Conservation (phyloP, 2,113 vertebrate species). For the Gorsachius goisagi region DNA sequence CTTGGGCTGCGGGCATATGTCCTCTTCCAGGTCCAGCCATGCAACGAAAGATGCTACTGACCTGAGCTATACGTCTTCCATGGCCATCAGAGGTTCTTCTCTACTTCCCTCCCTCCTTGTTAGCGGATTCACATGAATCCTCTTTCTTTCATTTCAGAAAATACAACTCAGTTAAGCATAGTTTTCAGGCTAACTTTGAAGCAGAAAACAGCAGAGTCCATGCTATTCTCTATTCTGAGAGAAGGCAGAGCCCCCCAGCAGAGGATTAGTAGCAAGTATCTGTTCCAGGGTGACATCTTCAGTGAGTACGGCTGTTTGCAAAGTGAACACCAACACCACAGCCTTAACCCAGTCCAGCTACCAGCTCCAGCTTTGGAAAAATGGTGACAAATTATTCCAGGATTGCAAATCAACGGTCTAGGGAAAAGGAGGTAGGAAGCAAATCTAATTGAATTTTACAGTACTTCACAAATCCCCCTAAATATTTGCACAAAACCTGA, state of each 20-base stretch:
- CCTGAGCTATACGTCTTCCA: not conserved
- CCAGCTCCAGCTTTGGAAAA: not conserved
- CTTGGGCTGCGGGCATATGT: not conserved
- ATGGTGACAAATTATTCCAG: not conserved
- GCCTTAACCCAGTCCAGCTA: not conserved
- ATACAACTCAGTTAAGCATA: not conserved
- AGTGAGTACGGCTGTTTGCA: not conserved
- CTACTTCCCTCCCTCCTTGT: not conserved
- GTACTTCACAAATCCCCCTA: not conserved
- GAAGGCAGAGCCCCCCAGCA: not conserved
- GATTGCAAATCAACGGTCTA: not conserved
- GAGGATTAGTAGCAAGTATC: not conserved
- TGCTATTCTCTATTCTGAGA: not conserved
- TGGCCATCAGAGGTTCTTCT: not conserved
- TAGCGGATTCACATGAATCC: not conserved
- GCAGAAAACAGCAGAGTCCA: not conserved
- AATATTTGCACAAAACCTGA: conserved; percentile 6
- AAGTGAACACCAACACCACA: not conserved
- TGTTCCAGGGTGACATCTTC: not conserved
- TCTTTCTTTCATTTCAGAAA: not conserved
- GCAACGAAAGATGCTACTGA: not conserved
- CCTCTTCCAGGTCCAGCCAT: not conserved
- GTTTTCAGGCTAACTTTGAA: not conserved
- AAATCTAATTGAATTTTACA: conserved; percentile 45
- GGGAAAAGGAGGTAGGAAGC: not conserved